A percentile compares a stretch with the other conserved stretches of the same genome.
These are phyloP conservation scores for Capromys pilorides DNA, from an alignment of 2,797 vertebrate species.

Conservation along the genomic window DNA sequence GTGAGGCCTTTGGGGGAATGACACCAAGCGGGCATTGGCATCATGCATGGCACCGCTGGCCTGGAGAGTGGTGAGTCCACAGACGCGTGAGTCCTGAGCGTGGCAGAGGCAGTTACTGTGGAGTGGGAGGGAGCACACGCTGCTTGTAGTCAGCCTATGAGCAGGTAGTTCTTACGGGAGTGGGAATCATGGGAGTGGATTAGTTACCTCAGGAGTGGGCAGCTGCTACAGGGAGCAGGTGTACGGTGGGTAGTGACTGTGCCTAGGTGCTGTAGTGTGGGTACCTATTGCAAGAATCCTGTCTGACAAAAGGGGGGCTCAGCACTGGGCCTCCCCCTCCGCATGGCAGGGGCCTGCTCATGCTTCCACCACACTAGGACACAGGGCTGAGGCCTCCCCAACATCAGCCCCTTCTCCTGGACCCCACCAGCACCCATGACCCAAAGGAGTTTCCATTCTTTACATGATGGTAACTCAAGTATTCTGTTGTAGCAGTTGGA, in stretches of 20 bases:
- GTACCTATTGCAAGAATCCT: too few relatives aligned
- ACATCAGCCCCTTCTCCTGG: neutral
- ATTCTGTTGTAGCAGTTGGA: neutral
- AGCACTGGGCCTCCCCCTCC: neutral
- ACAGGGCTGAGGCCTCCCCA: neutral
- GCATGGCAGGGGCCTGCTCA: neutral
- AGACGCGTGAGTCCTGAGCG: neutral
- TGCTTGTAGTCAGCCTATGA: neutral
- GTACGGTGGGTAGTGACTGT: neutral
- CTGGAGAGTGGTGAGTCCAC: too few relatives aligned
- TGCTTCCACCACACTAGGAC: neutral
- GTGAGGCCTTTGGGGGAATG: accelerated
- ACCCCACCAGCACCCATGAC: neutral
- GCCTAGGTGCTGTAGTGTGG: neutral
- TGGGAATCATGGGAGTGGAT: neutral
- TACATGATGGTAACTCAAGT: neutral
- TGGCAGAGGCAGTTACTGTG: neutral
- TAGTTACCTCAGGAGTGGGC: neutral
- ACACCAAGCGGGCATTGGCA: accelerated
- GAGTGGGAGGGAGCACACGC: neutral
- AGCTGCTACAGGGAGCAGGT: neutral
- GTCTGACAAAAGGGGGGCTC: neutral
- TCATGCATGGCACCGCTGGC: neutral
- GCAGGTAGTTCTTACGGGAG: neutral
- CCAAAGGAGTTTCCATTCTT: neutral